Evolutionary conservation across 1,140 invertebrate species (phyloP), one percentile per base, ranked within the genome.

Genomic region (Laupala kohalensis): DNA sequence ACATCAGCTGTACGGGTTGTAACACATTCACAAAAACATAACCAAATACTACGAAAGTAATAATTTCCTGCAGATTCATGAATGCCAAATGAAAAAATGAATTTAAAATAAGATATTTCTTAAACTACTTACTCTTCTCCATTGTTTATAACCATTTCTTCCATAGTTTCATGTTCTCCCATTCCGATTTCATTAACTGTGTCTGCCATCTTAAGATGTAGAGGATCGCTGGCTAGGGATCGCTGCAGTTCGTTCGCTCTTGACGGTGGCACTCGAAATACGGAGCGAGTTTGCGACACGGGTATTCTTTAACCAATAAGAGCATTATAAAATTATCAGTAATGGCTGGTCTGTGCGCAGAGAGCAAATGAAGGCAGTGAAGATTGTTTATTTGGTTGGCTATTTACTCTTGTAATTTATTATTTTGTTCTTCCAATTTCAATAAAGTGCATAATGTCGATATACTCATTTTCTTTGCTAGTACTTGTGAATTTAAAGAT

Each of bases 61-160:
- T 23, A 15, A 19, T 15, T 23, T 65, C 23, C 13, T 12, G 23
- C 64, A n/a, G 6, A n/a, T 13, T 66, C n/a, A 1, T 27, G 24
- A 63, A 12, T 64, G 25, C 4, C 19, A 70, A 63, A 67, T 64
- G 5, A 25, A 15, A 13, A 23, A 6, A 19, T 23, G 5, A 69
- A 69, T 25, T 69, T 23, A 29, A 27, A 27, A 66, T 62, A 62
- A 62, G 9, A 19, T 62, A 62, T 62, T 62, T 12, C 19, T 12
- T 62, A 62, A 62, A 62, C 19, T 29, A 68, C 67, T 68, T 29
- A 68, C 67, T 68, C 67, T 68, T 68, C 67, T 9, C 2, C 67
- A 30, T 37, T 30, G 6, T 27, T 5, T 6, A 29, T 68, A 27
- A 68, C 29, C n/a, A 68, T 68, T 37, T 23, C 67, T 4, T 23